Conservation (phyloP, 2,113 vertebrate species). For the Charadrius vociferus region DNA sequence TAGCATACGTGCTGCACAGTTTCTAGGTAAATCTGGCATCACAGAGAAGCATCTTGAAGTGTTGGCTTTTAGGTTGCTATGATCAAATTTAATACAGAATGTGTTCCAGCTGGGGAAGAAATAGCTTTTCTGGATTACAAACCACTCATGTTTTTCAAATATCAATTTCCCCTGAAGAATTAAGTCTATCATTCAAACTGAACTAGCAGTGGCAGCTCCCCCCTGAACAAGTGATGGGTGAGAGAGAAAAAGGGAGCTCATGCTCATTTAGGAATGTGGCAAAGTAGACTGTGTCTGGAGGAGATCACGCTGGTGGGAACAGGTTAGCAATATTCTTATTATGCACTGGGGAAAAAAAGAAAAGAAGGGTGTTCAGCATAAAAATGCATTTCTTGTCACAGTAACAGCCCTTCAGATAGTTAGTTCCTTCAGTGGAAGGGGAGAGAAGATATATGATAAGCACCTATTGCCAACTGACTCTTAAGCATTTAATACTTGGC, state of each 20-base stretch:
- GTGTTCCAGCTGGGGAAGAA: constrained; percentile 44
- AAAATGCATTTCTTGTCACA: not conserved
- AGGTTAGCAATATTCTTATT: not conserved
- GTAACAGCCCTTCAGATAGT: not conserved
- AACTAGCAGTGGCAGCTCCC: constrained; percentile 4
- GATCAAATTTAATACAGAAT: constrained; percentile 19
- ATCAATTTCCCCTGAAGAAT: constrained; percentile 43
- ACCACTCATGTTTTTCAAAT: constrained; percentile 41
- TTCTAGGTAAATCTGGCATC: constrained; percentile 10
- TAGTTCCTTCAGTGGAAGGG: not conserved
- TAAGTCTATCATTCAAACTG: constrained; percentile 1
- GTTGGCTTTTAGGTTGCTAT: constrained; percentile 34
- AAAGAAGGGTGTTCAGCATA: not conserved
- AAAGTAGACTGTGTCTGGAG: not conserved
- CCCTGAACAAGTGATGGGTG: not conserved
- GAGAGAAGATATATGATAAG: not conserved
- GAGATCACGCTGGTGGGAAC: not conserved
- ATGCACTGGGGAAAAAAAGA: not conserved
- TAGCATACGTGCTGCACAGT: not conserved
- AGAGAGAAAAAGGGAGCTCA: not conserved
- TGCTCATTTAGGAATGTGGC: not conserved
- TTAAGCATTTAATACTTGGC: constrained; percentile 7
- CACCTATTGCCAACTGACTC: not conserved
- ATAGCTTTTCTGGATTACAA: constrained; percentile 39
- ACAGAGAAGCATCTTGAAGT: not conserved